Evolutionary conservation across 2,113 vertebrate species (phyloP), one percentile per base, ranked within the genome.

Genomic region (Gallinago paraguaiae): DNA sequence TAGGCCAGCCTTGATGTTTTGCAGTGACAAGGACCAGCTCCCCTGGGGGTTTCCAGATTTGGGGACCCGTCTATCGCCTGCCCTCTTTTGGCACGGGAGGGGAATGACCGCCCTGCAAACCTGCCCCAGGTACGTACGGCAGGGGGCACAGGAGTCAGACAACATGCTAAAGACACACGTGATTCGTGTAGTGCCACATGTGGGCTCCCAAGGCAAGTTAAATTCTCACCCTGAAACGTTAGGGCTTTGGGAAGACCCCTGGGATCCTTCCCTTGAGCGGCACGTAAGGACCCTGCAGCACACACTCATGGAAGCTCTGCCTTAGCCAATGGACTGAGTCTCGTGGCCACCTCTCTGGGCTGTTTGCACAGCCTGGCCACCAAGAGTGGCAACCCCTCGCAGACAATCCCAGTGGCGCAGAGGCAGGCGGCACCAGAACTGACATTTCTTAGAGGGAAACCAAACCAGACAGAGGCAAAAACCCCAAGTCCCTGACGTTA

Each of bases 111-210:
- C 51, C 35, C 74, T 27, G 33, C 45, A 60, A 15, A 31, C 30
- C 35, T 14, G 3, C 1, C 3, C 3, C 51, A 35, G 46, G 11
- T 9, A 27, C 12, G 12, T 9, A 27, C 12, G 12, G 35, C 28
- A 19, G 5, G 6, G 24, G 31, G 11, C 28, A 17, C 48, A 6
- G 25, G 5, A 57, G 23, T 3, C 68, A 41, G 18, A 18, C 61
- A 24, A 5, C 0, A 7, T 1, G 37, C 45, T 37, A 87, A 27
- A n/a, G 53, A 24, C 48, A 14, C 0, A 2, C 1, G 8, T 6
- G 27, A 30, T 9, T 7, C 41, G 17, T 1, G 4, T 3, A 41
- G 30, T 19, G 60, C 33, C 33, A 67, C 19, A 1, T 0, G 0
- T 2, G 5, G n/a, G 41, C 6, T 75, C 43, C 31, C 3, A 0